Percentiles rank a stretch among this genome's conserved stretches.
Evolutionary conservation across 2,888 invertebrate genomes (phyloP).

Genomic region (Pheosia gnoma): DNA sequence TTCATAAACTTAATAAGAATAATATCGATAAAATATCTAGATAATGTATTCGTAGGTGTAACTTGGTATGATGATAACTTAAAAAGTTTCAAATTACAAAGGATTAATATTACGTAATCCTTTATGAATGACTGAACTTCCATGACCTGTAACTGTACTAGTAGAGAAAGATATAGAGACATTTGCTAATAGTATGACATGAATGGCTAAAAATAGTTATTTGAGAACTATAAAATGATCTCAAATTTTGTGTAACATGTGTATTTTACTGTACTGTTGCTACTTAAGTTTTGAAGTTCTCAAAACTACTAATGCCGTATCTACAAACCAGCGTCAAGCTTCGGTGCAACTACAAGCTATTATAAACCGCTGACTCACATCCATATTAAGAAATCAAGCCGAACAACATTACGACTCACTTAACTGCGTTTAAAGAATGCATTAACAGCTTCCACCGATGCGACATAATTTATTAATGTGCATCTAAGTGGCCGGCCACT

Average conservation of each 20-base stretch:
- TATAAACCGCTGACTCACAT: conserved; percentile 17
- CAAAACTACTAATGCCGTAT: not conserved
- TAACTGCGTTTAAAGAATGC: conserved; percentile 61
- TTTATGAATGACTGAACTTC: too few species aligned
- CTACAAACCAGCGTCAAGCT: conserved; percentile 15
- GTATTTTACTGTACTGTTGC: not conserved
- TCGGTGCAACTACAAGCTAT: conserved; percentile 12
- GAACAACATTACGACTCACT: conserved; percentile 51
- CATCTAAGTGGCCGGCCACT: conserved; percentile 69
- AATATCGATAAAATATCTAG: too few species aligned
- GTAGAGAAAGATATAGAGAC: too few species aligned
- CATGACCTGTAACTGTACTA: too few species aligned
- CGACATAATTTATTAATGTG: conserved; percentile 67
- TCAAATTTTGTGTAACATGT: not conserved
- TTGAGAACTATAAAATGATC: not conserved
- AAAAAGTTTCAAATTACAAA: too few species aligned
- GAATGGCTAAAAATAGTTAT: not conserved
- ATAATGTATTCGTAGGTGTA: too few species aligned
- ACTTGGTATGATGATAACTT: too few species aligned
- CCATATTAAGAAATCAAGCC: conserved; percentile 49
- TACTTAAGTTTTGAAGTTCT: not conserved
- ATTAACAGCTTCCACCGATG: conserved; percentile 63
- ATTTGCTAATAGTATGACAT: too few species aligned
- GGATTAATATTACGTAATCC: too few species aligned
- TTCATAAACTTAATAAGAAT: too few species aligned